Base-by-base conservation (phyloP, 2,888 invertebrate genomes). In the Parapristionchus giblindavisi region DNA sequence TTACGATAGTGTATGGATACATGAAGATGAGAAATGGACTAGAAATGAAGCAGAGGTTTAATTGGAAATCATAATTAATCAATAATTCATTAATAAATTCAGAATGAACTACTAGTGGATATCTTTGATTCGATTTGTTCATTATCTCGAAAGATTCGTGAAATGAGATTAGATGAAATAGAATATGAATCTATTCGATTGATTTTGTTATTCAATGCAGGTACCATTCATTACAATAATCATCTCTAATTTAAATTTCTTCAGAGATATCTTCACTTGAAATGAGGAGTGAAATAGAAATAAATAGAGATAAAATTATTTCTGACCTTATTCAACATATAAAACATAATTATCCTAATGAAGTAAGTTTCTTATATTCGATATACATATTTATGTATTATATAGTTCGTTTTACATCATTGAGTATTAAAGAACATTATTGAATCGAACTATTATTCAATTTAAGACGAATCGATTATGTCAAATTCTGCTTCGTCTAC, bases 161-260 rank as follows among this genome's bases (percentile, higher is more conserved):
- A 58, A 0, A n/a, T 61, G 5, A 14, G 24, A n/a, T 2, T 63
- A 0, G 61, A 74, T 36, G 36, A 72, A 27, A 74, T 74, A 65
- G 61, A 61, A n/a, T 48, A 48, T 27, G 74, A 65, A 2, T 61
- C 74, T 1, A 29, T 74, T 11, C 32, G 63, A 74, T 36, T 74
- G 29, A 65, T 74, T 11, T 27, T 74, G 1, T 51, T 74, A 5
- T 63, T 74, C 32, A 63, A 74, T 40, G 51, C 58, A 14, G 65
- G 74, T 74, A 27, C 29, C 52, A 34, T 51, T n/a, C 1, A 34
- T 3, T 43, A 43, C 43, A 43, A 17, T 43, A 43, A 43, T 17
- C 43, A 43, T 17, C 43, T 17, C 43, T 43, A 43, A 8, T 17
- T 8, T 43, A 54, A 24, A 24, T 21, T 5, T 5, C n/a, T 48